Evolutionary conservation across 2,797 vertebrate genomes (phyloP).

Genomic region (Ciconia nigra): DNA sequence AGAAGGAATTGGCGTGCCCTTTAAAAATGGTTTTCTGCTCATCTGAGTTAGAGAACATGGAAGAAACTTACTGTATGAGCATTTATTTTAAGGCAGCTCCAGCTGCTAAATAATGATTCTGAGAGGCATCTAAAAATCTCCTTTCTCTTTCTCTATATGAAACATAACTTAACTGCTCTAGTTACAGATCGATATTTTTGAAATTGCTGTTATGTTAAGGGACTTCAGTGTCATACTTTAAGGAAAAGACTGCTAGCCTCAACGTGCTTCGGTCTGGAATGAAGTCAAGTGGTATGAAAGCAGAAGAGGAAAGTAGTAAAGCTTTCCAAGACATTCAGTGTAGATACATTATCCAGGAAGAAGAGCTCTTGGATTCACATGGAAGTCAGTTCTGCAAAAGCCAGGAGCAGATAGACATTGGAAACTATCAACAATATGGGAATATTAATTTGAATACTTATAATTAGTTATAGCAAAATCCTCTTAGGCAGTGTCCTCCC

Average conservation of each 20-base stretch:
- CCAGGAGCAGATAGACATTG: not conserved
- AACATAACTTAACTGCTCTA: not conserved
- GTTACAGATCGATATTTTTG: not conserved
- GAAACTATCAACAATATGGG: not conserved
- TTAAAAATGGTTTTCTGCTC: not conserved
- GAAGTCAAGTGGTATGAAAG: not conserved
- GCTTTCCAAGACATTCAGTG: not conserved
- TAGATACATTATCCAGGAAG: not conserved
- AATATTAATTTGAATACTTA: not conserved
- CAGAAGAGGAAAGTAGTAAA: not conserved
- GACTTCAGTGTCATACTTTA: not conserved
- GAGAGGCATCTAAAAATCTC: not conserved
- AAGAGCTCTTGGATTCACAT: not conserved
- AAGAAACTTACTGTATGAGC: not conserved
- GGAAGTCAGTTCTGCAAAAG: not conserved
- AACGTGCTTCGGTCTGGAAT: not conserved
- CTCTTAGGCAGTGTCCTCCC: not conserved
- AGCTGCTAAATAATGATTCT: not conserved
- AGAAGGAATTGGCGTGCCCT: not conserved
- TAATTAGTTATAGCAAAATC: not conserved
- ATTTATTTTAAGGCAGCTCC: not conserved
- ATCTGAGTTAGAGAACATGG: not conserved
- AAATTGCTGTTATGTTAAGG: not conserved
- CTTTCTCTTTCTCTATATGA: not conserved
- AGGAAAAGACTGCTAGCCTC: not conserved